phyloP scores from a whole-genome alignment of 2,888 invertebrate genomes.

The Lithophane semibrunnea region DNA sequence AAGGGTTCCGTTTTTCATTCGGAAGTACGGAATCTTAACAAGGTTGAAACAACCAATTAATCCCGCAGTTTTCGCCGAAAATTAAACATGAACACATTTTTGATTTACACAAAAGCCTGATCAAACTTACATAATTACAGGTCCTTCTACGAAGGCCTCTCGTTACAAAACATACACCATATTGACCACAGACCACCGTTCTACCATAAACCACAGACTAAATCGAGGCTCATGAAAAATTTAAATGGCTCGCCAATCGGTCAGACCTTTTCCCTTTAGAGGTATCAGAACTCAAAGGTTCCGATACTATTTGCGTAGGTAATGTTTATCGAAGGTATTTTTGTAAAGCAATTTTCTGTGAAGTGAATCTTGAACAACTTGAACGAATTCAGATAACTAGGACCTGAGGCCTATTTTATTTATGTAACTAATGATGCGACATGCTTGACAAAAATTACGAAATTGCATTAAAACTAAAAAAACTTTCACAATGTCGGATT shows the following conservation, averaged over 20 bases:
- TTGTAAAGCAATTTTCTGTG: slow-evolving; percentile 10
- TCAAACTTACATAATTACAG: slow-evolving; percentile 13
- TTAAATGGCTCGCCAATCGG: slow-evolving; percentile 36
- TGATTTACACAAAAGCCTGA: slow-evolving; percentile 18
- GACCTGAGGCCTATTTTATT: too few relatives aligned
- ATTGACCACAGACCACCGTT: slow-evolving; percentile 15
- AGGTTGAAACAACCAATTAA: neutral
- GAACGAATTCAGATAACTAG: neutral
- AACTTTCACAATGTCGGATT: neutral
- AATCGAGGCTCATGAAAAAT: slow-evolving; percentile 51
- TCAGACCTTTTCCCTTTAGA: slow-evolving; percentile 35
- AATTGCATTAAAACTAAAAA: too few relatives aligned
- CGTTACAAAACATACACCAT: slow-evolving; percentile 10
- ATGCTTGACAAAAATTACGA: neutral
- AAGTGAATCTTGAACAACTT: slow-evolving; percentile 3
- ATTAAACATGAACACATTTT: slow-evolving; percentile 1
- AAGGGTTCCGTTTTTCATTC: neutral
- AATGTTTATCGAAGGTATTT: slow-evolving; percentile 29
- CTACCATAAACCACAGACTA: slow-evolving; percentile 2
- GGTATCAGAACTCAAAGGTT: slow-evolving; percentile 23
- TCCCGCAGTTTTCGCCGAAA: neutral
- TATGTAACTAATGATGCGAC: neutral
- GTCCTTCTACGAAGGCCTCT: neutral
- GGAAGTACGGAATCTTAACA: neutral
- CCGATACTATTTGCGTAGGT: slow-evolving; percentile 8